These are phyloP conservation scores for Hesperophylax magnus DNA, from an alignment of 1,140 invertebrate genomes.

Conservation along the genomic window DNA sequence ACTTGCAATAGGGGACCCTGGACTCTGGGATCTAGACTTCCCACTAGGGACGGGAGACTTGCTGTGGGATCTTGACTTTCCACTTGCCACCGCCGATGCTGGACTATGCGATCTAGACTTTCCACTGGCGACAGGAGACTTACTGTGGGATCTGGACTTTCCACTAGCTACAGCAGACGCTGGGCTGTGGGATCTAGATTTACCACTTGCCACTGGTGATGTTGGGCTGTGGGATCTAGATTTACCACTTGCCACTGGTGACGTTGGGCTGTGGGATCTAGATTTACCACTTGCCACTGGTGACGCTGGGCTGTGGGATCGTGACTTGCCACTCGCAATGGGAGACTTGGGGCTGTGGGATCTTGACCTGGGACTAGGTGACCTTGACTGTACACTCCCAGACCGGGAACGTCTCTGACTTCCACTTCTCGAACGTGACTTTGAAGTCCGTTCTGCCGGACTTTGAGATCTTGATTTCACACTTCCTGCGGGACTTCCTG, in stretches of 20 bases:
- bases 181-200: slow-evolving; percentile 71
- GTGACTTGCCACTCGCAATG: slow-evolving; percentile 63
- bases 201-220: slow-evolving; percentile 57
- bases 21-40: slow-evolving; percentile 63
- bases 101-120: slow-evolving; percentile 49
- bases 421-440: slow-evolving; percentile 68
- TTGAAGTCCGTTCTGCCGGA: slow-evolving; percentile 58
- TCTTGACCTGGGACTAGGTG: slow-evolving; percentile 60
- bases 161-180: slow-evolving; percentile 54
- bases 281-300: slow-evolving; percentile 63
- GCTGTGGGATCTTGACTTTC: slow-evolving; percentile 61
- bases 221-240: slow-evolving; percentile 71
- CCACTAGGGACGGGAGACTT: slow-evolving; percentile 62
- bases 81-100: slow-evolving; percentile 40
- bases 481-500: slow-evolving; percentile 45
- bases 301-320: slow-evolving; percentile 61
- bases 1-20: slow-evolving; percentile 62
- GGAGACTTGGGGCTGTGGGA: slow-evolving; percentile 61
- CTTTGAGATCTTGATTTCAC: slow-evolving; percentile 61
- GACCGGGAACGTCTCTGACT: slow-evolving; percentile 64
- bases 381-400: slow-evolving; percentile 60
- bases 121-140: slow-evolving; percentile 65
- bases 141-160: slow-evolving; percentile 60
- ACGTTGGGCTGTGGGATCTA: slow-evolving; percentile 61
- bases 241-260: slow-evolving; percentile 59